Evolutionary conservation across 2,888 invertebrate species (phyloP).

Genomic region (Diadegma fenestrale): DNA sequence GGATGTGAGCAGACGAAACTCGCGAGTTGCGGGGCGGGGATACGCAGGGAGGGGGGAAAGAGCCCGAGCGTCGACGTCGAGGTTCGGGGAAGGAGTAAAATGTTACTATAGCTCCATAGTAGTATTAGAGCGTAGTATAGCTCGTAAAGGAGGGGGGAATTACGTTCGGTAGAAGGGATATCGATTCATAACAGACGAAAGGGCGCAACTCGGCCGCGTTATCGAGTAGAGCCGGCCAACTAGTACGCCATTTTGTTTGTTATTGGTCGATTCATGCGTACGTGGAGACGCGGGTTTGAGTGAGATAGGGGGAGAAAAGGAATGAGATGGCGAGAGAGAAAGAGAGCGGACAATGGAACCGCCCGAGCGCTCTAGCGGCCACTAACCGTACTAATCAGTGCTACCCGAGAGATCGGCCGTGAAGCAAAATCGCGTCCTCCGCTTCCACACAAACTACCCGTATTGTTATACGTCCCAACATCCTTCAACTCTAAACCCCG

Average conservation of each 20-base stretch:
- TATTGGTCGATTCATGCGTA: slow-evolving; percentile 28
- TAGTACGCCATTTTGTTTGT: slow-evolving; percentile 25
- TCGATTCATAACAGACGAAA: slow-evolving; percentile 14
- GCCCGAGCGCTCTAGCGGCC: slow-evolving; percentile 76
- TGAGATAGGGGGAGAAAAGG: slow-evolving; percentile 37
- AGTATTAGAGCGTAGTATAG: slow-evolving; percentile 53
- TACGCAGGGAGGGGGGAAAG: slow-evolving; percentile 40
- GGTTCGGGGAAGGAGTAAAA: slow-evolving; percentile 39
- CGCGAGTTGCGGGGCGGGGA: slow-evolving; percentile 4
- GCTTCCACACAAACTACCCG: slow-evolving; percentile 20
- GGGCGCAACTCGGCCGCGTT: slow-evolving; percentile 3
- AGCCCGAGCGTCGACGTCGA: slow-evolving; percentile 28
- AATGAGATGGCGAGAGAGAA: slow-evolving; percentile 56
- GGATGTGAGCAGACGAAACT: slow-evolving; percentile 55
- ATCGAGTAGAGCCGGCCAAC: not conserved
- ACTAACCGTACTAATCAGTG: slow-evolving; percentile 74
- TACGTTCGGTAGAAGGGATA: slow-evolving; percentile 43
- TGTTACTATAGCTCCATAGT: slow-evolving; percentile 53
- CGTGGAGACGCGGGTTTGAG: slow-evolving; percentile 24
- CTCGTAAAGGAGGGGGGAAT: slow-evolving; percentile 35
- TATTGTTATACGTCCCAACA: slow-evolving; percentile 27
- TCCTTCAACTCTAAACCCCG: slow-evolving; percentile 11
- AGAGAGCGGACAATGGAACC: slow-evolving; percentile 72
- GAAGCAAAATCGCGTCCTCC: slow-evolving; percentile 64
- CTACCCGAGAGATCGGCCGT: slow-evolving; percentile 68